These are phyloP conservation scores for Odocoileus virginianus DNA, from an alignment of 2,113 vertebrate species.

Conservation along the genomic window DNA sequence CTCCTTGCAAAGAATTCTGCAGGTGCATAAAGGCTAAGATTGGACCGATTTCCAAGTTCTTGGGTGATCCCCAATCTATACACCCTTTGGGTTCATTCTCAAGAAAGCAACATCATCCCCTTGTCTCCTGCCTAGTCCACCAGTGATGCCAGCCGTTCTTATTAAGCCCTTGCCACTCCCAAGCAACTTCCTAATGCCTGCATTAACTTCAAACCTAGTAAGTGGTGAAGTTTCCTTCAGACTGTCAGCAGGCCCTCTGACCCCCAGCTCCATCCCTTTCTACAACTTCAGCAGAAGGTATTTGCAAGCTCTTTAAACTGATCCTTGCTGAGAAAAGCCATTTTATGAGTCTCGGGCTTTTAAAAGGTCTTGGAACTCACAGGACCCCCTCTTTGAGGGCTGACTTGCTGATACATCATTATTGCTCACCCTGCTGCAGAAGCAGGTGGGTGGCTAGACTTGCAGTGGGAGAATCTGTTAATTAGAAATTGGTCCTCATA, in stretches of 20 bases:
- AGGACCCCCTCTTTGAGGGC: not conserved
- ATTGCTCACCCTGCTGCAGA: not conserved
- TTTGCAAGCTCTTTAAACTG: not conserved
- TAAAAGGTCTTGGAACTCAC: not conserved
- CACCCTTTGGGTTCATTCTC: not conserved
- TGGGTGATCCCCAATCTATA: no score
- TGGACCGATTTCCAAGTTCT: not conserved
- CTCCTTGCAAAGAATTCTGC: not conserved
- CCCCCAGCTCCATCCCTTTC: not conserved
- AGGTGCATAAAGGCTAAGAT: not conserved
- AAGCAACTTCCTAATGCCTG: no score
- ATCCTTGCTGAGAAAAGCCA: not conserved
- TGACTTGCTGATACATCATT: not conserved
- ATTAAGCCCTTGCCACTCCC: not conserved
- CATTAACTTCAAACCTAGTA: not conserved
- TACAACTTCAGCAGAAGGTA: not conserved
- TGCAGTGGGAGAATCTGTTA: not conserved
- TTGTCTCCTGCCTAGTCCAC: no score
- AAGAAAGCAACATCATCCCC: not conserved
- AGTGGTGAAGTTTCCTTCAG: not conserved
- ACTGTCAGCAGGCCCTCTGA: no score
- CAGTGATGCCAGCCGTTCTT: rapidly evolving
- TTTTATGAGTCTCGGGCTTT: not conserved
- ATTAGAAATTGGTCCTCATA: not conserved
- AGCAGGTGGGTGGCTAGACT: not conserved